Evolutionary conservation across 1,140 invertebrate species (phyloP), one percentile per base, ranked within the genome.

Genomic region (Cepaea nemoralis): DNA sequence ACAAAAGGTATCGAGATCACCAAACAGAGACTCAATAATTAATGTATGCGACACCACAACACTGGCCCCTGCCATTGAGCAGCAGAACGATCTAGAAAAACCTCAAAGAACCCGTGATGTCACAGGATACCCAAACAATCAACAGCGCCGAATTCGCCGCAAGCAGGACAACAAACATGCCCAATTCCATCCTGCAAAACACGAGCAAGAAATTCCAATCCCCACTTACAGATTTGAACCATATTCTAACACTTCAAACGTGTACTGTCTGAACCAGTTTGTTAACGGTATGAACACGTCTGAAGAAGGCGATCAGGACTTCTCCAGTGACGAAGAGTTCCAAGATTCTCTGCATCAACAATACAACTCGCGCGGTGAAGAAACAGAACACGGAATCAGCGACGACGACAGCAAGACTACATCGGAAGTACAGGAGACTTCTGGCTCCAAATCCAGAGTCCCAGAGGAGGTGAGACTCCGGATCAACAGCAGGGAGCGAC

Each of bases 401-500:
- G 67, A 40, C n/a, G 67, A 70, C 5, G 31, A 33, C 5, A 33
- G n/a, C 10, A 14, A 2, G n/a, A 5, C 67, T 12, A 8, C 35
- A n/a, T 16, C 39, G 12, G 31, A 6, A 33, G 6, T 40, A 70
- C 12, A n/a, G 35, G 67, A 33, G 16, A 12, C 3, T 22, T 16
- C 42, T 12, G 45, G 75, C 3, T 77, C 45, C n/a, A 77, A n/a
- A 37, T 77, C 75, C 19, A 77, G 22, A 16, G 86, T 87, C 6
- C 84, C 88, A 10, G 88, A 89, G 48, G 88, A 87, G n/a, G 50
- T 88, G 16, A 81, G 88, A 35, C 82, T 89, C 31, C 82, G 85
- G 55, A 87, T 89, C 31, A 92, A 92, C 81, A 86, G 87, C 22
- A 76, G 91, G 37, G 91, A 92, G 81, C 78, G 91, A 70, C 83